phyloP scores from a whole-genome alignment of 2,113 vertebrate genomes.

The Chaetorhynchus papuensis region DNA sequence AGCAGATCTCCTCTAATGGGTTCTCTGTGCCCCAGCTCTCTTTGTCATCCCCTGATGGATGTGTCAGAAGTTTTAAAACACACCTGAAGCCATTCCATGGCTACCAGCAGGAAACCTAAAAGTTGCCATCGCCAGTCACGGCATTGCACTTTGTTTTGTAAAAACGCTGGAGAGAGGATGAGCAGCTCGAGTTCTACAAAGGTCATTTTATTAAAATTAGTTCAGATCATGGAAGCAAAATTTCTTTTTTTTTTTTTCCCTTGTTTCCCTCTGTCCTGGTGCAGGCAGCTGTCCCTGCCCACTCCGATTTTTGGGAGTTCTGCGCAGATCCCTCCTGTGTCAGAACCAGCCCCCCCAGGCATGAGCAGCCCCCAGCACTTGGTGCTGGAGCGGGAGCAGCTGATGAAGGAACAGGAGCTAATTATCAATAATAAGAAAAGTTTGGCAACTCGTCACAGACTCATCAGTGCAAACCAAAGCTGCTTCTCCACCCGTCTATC shows the following conservation, averaged over 20 bases:
- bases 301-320: background rate
- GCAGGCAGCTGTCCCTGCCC: background rate
- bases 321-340: background rate
- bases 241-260: fast-evolving
- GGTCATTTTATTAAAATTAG: background rate
- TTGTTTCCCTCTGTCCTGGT: too few species aligned
- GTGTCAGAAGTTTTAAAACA: background rate
- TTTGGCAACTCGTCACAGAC: constrained; percentile 36
- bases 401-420: background rate
- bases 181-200: background rate
- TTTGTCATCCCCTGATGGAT: background rate
- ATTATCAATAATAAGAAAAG: constrained; percentile 13
- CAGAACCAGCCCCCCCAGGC: too few species aligned
- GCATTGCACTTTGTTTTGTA: background rate
- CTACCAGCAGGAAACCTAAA: background rate
- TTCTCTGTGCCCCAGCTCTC: background rate
- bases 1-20: background rate
- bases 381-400: background rate
- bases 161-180: background rate
- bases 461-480: background rate
- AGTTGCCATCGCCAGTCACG: background rate
- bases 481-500: background rate
- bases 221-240: background rate
- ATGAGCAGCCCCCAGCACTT: background rate
- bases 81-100: background rate